Conservation (phyloP, 2,113 vertebrate species). For the Acanthisitta chloris region DNA sequence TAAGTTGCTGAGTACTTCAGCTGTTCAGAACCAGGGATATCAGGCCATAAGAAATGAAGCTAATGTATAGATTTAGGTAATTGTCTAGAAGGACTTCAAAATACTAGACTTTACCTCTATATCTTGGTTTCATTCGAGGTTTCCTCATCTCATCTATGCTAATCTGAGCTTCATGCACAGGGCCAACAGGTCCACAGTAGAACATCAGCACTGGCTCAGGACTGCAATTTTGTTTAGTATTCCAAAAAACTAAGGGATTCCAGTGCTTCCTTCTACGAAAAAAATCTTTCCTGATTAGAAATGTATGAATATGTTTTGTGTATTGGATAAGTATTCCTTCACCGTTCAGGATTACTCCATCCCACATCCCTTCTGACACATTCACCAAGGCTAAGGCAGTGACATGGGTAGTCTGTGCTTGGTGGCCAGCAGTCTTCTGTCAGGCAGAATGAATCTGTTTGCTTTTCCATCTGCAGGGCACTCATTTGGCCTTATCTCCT, state of each 20-base stretch:
- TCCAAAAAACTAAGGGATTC: not conserved
- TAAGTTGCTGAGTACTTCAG: not conserved
- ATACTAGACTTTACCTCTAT: not conserved
- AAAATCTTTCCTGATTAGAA: not conserved
- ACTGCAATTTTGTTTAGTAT: not conserved
- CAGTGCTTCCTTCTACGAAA: not conserved
- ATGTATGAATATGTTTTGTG: not conserved
- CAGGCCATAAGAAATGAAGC: not conserved
- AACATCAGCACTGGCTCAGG: not conserved
- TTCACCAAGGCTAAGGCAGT: not conserved
- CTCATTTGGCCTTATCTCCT: slow-evolving; percentile 40
- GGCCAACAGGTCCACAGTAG: not conserved
- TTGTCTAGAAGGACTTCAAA: not conserved
- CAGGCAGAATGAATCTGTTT: not conserved
- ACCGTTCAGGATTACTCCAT: not conserved
- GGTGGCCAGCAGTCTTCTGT: not conserved
- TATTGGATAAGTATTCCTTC: not conserved
- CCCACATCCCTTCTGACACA: not conserved
- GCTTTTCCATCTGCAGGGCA: not conserved
- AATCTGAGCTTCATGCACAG: not conserved
- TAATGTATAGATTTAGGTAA: not conserved
- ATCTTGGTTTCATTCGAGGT: not conserved
- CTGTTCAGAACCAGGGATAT: not conserved
- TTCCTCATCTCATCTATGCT: not conserved
- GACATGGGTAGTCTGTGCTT: not conserved